Percentiles rank a stretch among this genome's conserved stretches.
Conservation (phyloP, 2,888 invertebrate genomes). For the Willowsia nigromaculata region DNA sequence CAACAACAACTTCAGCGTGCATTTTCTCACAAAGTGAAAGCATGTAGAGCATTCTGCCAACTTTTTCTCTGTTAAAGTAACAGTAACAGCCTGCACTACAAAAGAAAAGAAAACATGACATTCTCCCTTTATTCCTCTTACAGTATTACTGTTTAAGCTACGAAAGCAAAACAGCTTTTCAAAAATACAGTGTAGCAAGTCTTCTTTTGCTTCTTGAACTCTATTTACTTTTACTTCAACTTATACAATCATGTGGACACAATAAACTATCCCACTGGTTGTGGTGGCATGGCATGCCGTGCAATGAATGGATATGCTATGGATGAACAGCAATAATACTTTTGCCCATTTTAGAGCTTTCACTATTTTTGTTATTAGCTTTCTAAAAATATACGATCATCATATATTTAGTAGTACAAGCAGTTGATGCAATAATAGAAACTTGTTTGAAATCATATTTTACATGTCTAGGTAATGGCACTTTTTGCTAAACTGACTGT, state of each 20-base stretch:
- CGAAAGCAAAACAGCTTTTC: too few relatives aligned
- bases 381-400: neutral
- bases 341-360: neutral
- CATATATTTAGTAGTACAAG: neutral
- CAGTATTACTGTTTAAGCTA: too few relatives aligned
- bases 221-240: too few relatives aligned
- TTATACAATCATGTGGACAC: too few relatives aligned
- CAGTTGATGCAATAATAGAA: neutral
- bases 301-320: neutral
- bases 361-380: neutral
- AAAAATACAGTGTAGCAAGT: too few relatives aligned
- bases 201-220: too few relatives aligned
- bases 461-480: neutral
- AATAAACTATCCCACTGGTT: neutral
- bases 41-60: neutral
- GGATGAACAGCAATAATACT: neutral
- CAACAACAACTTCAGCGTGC: neutral
- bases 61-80: neutral
- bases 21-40: too few relatives aligned
- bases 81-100: neutral
- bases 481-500: neutral
- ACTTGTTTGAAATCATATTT: neutral
- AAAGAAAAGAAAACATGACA: too few relatives aligned
- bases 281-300: neutral
- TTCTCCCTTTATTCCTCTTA: too few relatives aligned